Evolutionary conservation across 92 coral and sea anemone species (phyloP), one percentile per base, ranked within the genome.

Genomic region (Phenganax marumi): DNA sequence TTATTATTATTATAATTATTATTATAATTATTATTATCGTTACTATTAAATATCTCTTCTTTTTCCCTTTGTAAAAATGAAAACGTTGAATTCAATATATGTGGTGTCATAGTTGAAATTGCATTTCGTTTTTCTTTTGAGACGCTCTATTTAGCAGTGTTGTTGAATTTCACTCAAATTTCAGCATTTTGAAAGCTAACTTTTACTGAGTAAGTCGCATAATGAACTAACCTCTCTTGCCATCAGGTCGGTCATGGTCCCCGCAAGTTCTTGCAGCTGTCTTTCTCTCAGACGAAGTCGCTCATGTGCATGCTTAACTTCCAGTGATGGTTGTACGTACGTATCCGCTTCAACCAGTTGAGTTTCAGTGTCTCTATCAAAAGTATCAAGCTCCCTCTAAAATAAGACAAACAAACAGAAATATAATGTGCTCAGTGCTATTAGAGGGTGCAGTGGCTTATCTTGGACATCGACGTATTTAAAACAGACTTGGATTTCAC

Each of bases 241-340:
- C 17, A 92, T 88, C 12, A 94, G 91, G 47, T 94, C 97, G 46
- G 88, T 89, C 98, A 94, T 94, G 39, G 98, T 94, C 73, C 98
- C 98, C 80, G 97, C 97, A 50, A 94, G 93, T 79, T 94, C 98
- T 65, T 86, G 90, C 76, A 94, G 88, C 71, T 94, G 98, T 82
- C 81, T 90, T 64, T 94, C 98, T 70, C 98, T 85, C 64, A 94
- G 87, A 53, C 88, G 95, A 43, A 94, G 90, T 75, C 98, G 89
- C 11, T 91, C 97, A 81, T 94, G 92, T 63, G 97, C 98, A 70
- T 92, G 97, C 53, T 94, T 94, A 63, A 94, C 92, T 39, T 94
- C 95, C 73, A 94, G 84, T 13, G 98, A 94, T 8, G 98, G 98
- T 76, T 90, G 54, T 6, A 91, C 86, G 24, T 94, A 92, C 49